Evolutionary conservation across 2,888 invertebrate genomes (phyloP), one percentile per base, ranked within the genome.

Genomic region (Emmelina monodactyla): DNA sequence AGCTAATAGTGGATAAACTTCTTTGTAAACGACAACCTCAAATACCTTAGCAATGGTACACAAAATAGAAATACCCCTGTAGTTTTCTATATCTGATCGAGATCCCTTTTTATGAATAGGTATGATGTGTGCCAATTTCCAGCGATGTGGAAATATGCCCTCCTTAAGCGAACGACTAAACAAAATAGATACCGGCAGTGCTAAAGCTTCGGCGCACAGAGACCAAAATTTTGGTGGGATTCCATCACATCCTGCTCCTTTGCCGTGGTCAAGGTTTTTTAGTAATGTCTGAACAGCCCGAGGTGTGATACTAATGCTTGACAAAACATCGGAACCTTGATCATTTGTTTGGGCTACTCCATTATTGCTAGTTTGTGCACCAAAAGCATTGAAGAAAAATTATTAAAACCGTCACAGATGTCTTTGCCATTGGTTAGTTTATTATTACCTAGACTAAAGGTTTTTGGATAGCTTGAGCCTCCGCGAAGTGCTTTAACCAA

Each of bases 1-100:
- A 29, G 29, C 12, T 4, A 29, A 13, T 3, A 29, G n/a, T n/a
- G n/a, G n/a, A n/a, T n/a, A n/a, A n/a, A n/a, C n/a, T n/a, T n/a
- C n/a, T n/a, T n/a, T n/a, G n/a, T n/a, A n/a, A n/a, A n/a, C n/a
- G n/a, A n/a, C n/a, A n/a, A n/a, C n/a, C n/a, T n/a, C n/a, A n/a
- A n/a, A n/a, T n/a, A n/a, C 3, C 9, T 19, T 19, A 9, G 19
- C 19, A 6, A 19, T 9, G 5, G 33, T 32, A 13, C 37, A 39
- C 2, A 43, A 11, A 7, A 35, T 35, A 2, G 35, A 39, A 2
- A 36, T 36, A n/a, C 31, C 31, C 7, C 46, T 31, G 10, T 42
- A 46, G 28, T 43, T 44, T 15, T 40, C 33, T 2, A 41, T 32
- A 19, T 19, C 19, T 9, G n/a, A n/a, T n/a, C n/a, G n/a, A n/a